phyloP scores from a whole-genome alignment of 2,797 vertebrate species.

The Choloepus didactylus region DNA sequence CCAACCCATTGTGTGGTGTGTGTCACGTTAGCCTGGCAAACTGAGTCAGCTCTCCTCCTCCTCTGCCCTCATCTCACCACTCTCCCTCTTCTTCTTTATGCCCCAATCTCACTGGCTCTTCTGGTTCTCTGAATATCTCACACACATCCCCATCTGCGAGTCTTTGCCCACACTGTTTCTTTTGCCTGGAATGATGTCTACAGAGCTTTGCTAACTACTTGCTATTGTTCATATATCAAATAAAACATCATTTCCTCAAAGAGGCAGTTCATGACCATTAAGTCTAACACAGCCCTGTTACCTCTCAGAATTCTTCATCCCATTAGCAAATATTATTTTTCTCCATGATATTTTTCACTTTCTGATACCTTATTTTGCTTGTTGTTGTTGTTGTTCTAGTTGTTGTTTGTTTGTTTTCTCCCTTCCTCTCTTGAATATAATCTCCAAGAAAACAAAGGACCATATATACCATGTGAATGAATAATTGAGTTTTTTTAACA shows the following conservation, averaged over 20 bases:
- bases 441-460: neutral
- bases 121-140: neutral
- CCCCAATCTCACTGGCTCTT: rapidly evolving
- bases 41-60: no score
- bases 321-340: neutral
- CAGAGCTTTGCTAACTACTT: neutral
- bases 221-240: neutral
- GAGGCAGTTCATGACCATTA: no score
- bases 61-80: neutral
- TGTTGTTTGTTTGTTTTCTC: neutral
- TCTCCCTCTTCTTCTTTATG: neutral
- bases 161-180: neutral
- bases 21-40: no score
- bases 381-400: neutral
- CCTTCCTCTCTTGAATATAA: neutral
- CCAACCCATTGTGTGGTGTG: no score
- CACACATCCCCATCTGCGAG: neutral
- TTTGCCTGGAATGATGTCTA: neutral
- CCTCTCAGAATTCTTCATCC: neutral
- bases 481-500: neutral
- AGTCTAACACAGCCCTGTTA: neutral
- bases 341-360: neutral
- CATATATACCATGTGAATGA: neutral
- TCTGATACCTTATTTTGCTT: neutral
- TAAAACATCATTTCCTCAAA: neutral